A percentile compares a stretch with the other conserved stretches of the same genome.
These are phyloP conservation scores for Macrostomum cliftonense DNA, from an alignment of 2,888 invertebrate genomes.

Conservation along the genomic window DNA sequence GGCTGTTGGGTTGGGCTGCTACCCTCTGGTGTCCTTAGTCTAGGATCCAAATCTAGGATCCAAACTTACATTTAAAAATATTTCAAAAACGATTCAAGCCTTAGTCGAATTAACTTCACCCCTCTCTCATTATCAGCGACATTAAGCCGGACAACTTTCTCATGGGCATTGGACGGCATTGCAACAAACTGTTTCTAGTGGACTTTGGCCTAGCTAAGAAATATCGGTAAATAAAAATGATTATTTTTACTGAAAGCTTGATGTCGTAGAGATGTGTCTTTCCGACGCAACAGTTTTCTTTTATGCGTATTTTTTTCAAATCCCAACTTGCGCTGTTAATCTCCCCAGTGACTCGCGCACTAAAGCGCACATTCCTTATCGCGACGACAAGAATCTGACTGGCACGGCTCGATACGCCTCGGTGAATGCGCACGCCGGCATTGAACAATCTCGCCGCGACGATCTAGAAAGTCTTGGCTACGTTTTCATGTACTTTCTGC, in stretches of 20 bases:
- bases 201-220: slow-evolving; percentile 22
- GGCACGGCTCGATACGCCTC: slow-evolving; percentile 21
- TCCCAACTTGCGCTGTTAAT: no score
- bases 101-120: no score
- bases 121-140: no score
- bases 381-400: slow-evolving; percentile 19
- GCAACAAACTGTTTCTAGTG: slow-evolving; percentile 52
- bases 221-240: slow-evolving; percentile 12
- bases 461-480: slow-evolving; percentile 21
- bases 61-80: no score
- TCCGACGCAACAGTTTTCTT: no score
- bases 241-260: no score
- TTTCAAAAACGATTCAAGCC: no score
- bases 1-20: no score
- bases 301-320: no score
- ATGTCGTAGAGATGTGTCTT: no score
- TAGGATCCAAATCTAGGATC: no score
- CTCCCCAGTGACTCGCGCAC: slow-evolving; percentile 15
- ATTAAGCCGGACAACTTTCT: slow-evolving; percentile 90
- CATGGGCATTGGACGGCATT: slow-evolving; percentile 93
- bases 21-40: no score
- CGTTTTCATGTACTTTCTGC: slow-evolving; percentile 20
- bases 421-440: slow-evolving; percentile 19
- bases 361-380: slow-evolving; percentile 17
- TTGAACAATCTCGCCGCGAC: slow-evolving; percentile 20